Evolutionary conservation across 2,797 vertebrate species (phyloP).

Genomic region (Melanotaenia pygmaea): DNA sequence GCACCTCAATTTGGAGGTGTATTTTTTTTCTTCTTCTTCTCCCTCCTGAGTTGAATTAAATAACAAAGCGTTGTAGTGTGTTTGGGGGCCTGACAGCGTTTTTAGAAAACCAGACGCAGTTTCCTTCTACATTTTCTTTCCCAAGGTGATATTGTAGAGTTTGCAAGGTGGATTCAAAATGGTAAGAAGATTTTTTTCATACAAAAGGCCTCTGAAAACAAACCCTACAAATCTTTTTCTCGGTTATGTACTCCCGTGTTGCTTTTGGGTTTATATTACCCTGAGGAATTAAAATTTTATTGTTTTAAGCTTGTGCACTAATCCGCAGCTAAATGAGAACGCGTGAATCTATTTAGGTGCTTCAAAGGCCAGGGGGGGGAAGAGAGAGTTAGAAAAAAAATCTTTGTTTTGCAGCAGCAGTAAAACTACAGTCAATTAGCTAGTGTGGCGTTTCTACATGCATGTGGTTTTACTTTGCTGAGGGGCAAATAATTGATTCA

Average conservation of each 20-base stretch:
- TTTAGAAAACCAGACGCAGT: background rate
- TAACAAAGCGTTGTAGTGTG: background rate
- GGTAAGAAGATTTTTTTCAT: background rate
- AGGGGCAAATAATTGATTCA: slow-evolving; percentile 72
- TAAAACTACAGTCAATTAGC: slow-evolving; percentile 26
- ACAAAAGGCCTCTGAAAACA: background rate
- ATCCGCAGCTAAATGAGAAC: slow-evolving; percentile 36
- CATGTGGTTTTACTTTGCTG: slow-evolving; percentile 76
- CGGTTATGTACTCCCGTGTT: background rate
- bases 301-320: slow-evolving; percentile 21
- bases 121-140: background rate
- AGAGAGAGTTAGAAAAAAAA: too few relatives aligned
- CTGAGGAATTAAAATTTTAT: slow-evolving; percentile 18
- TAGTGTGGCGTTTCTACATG: slow-evolving; percentile 35
- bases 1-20: slow-evolving; percentile 25
- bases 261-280: background rate
- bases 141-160: background rate
- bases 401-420: slow-evolving; percentile 39
- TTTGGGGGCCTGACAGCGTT: background rate
- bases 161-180: background rate
- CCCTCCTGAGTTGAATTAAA: background rate
- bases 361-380: slow-evolving; percentile 9
- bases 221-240: background rate
- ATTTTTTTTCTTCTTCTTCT: background rate
- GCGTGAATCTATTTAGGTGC: slow-evolving; percentile 53